Evolutionary conservation across 2,888 invertebrate genomes (phyloP).

Genomic region (Synanthedon vespiformis): DNA sequence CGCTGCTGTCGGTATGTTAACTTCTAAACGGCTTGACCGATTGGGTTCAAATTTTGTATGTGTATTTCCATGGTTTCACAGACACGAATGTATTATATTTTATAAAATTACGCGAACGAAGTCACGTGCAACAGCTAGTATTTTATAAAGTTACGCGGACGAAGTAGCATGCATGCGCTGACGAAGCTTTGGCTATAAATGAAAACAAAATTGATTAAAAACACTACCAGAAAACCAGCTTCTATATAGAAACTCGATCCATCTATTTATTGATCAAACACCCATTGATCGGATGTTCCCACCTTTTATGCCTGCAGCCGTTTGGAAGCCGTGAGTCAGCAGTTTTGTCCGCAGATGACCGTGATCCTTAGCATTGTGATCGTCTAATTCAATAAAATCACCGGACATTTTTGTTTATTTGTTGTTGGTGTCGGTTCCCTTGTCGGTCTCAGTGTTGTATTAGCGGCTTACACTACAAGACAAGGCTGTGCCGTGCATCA

Average conservation of each 20-base stretch:
- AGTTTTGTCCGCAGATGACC: conserved; percentile 28
- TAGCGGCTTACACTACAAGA: conserved; percentile 47
- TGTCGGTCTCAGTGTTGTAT: conserved; percentile 51
- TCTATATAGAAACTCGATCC: conserved; percentile 17
- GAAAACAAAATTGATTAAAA: too few species aligned
- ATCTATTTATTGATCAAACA: conserved; percentile 64
- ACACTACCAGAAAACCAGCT: conserved; percentile 1
- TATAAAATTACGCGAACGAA: too few species aligned
- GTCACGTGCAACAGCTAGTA: too few species aligned
- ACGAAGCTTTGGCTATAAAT: too few species aligned
- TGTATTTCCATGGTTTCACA: too few species aligned
- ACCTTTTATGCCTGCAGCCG: conserved; percentile 52
- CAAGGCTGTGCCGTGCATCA: conserved; percentile 21
- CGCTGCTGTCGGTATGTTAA: too few species aligned
- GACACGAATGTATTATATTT: too few species aligned
- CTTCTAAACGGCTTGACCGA: too few species aligned
- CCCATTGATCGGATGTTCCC: conserved; percentile 64
- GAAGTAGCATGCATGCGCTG: too few species aligned
- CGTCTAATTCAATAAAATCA: conserved; percentile 70
- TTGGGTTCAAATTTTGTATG: too few species aligned
- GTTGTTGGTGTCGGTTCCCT: conserved; percentile 40
- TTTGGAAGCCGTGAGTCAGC: conserved; percentile 57
- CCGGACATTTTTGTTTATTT: conserved; percentile 66
- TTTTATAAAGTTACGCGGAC: too few species aligned
- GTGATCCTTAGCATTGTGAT: conserved; percentile 52